phyloP scores from a whole-genome alignment of 2,113 vertebrate species.

The Mustela nigripes region DNA sequence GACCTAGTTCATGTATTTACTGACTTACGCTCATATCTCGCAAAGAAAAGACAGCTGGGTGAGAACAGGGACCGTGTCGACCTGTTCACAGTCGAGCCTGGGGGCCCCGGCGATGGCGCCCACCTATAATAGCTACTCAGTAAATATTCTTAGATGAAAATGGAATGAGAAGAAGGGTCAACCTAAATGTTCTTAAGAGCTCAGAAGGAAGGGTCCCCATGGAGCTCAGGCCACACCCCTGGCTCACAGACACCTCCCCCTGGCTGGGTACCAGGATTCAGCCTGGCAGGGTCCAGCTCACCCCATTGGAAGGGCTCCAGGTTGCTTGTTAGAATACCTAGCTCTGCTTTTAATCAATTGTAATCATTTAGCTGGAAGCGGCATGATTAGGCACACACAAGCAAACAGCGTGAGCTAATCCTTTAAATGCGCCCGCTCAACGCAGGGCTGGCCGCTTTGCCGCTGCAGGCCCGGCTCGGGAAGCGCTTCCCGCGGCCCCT shows the following conservation, averaged over 20 bases:
- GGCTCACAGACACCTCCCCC: constrained; percentile 51
- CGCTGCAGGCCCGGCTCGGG: neutral
- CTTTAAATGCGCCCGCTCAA: constrained; percentile 87
- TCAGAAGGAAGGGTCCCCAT: neutral
- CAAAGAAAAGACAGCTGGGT: neutral
- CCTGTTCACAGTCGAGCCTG: neutral
- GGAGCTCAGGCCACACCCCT: neutral
- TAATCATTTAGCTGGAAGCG: constrained; percentile 88
- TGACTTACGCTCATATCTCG: neutral
- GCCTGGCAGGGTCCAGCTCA: constrained; percentile 80
- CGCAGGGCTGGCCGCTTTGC: constrained; percentile 65
- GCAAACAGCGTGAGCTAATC: constrained; percentile 90
- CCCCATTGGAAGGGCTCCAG: constrained; percentile 80
- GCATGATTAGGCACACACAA: constrained; percentile 87
- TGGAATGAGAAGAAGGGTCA: neutral
- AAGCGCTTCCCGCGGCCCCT: constrained; percentile 19
- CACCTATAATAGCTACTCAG: accelerated
- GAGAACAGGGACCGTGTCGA: neutral
- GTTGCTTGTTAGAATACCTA: constrained; percentile 86
- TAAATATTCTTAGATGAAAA: neutral
- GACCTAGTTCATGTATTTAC: neutral
- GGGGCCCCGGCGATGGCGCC: accelerated
- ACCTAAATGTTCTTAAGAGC: neutral
- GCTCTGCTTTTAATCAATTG: constrained; percentile 87
- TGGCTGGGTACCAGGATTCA: constrained; percentile 78